Evolutionary conservation across 1,140 invertebrate genomes (phyloP).

Genomic region (Dufourea novaeangliae): DNA sequence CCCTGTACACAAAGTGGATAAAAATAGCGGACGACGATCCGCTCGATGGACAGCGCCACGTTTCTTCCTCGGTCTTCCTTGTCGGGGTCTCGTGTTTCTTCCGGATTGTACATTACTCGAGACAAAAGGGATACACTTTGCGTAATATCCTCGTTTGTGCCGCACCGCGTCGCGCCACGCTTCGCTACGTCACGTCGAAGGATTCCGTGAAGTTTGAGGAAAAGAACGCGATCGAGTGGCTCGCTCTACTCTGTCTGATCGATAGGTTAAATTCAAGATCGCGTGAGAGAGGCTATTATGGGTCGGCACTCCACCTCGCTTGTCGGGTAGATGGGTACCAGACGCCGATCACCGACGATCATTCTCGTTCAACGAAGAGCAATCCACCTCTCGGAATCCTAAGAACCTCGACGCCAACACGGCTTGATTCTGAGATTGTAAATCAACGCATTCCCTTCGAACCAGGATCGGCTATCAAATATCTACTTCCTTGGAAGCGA

Average conservation of each 20-base stretch:
- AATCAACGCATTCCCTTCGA: background rate
- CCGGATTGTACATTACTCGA: constrained; percentile 20
- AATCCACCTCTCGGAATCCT: constrained; percentile 26
- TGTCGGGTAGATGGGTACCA: constrained; percentile 55
- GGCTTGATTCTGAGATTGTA: background rate
- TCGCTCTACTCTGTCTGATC: constrained; percentile 45
- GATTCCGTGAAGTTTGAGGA: constrained; percentile 33
- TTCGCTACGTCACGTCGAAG: too few relatives aligned
- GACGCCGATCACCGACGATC: constrained; percentile 58
- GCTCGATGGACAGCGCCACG: constrained; percentile 10
- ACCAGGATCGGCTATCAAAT: background rate
- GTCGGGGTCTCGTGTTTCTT: constrained; percentile 3
- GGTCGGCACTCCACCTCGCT: constrained; percentile 43
- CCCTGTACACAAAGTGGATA: constrained; percentile 23
- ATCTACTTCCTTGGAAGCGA: too few relatives aligned
- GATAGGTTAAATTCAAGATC: constrained; percentile 65
- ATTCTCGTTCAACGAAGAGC: constrained; percentile 39
- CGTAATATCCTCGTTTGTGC: constrained; percentile 48
- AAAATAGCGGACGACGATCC: constrained; percentile 47
- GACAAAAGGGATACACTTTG: constrained; percentile 48
- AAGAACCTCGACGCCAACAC: constrained; percentile 8
- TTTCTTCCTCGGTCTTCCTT: constrained; percentile 24
- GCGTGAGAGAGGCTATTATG: constrained; percentile 64
- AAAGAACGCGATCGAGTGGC: constrained; percentile 46
- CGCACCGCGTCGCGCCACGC: background rate